Base-by-base conservation (phyloP, 2,888 invertebrate genomes). In the Alentia gelatinosa region DNA sequence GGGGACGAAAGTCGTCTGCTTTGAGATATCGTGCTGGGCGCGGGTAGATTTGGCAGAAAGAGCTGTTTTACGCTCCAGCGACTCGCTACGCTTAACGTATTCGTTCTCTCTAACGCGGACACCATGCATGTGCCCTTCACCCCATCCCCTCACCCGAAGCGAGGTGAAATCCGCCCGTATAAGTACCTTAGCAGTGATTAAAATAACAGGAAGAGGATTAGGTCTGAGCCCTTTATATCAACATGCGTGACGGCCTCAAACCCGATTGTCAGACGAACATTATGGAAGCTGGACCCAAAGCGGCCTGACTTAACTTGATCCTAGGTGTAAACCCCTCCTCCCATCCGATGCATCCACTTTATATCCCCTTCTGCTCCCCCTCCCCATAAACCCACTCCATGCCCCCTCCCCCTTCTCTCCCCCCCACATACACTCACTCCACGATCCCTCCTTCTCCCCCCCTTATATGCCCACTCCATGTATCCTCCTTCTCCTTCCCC, bases 131-230 rank as follows among this genome's bases (percentile, higher is more conserved):
- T 68, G 68, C 26, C 74, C 74, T 33, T 74, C n/a, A 47, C 26
- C 26, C 74, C 26, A 26, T 33, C 74, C 74, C 33, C 26, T 12
- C 3, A 15, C 74, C 74, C 74, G 33, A 1, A 26, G 74, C n/a
- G 9, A 56, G 9, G n/a, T 12, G 74, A 15, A 79, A 63, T 4
- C 79, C 79, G 19, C 1, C 79, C 37, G 4, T 79, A 86, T 86
- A 86, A 86, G 86, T 86, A 86, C 47, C 86, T 86, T 86, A 86
- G n/a, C 19, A 47, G 50, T 86, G 86, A 86, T 86, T 86, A 86
- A 86, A 86, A 86, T 86, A 86, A 47, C 86, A 86, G 86, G 23
- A 86, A 42, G 50, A 30, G 86, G 50, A 42, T 86, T 86, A 86
- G n/a, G 39, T 5, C 1, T 7, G 9, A n/a, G 35, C 12, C 1